Evolutionary conservation across 2,113 vertebrate genomes (phyloP).

Genomic region (Saguinus imperator): DNA sequence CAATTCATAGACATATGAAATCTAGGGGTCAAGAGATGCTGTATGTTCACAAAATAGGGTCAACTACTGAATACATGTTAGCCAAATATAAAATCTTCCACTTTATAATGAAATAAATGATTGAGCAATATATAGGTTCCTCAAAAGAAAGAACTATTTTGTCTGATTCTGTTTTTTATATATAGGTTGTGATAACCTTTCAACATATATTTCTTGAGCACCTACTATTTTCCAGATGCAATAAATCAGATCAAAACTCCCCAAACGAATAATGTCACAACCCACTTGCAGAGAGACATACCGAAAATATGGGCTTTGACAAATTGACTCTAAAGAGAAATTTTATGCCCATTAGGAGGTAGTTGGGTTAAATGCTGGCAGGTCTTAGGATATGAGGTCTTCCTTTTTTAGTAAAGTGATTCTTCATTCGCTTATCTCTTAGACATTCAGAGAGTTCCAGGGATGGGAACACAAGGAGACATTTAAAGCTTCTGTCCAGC

Average conservation of each 20-base stretch:
- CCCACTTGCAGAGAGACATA: neutral
- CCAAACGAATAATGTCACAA: neutral
- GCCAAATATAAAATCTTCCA: slow-evolving; percentile 3
- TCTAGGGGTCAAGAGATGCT: neutral
- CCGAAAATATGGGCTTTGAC: neutral
- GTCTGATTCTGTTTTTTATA: neutral
- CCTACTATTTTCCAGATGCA: neutral
- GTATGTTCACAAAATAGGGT: neutral
- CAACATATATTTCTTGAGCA: neutral
- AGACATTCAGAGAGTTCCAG: neutral
- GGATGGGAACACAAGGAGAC: neutral
- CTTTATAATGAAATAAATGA: neutral
- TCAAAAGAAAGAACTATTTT: neutral
- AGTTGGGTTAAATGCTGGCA: neutral
- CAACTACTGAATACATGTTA: neutral
- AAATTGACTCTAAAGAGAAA: neutral
- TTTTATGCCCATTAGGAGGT: neutral
- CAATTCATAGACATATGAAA: neutral
- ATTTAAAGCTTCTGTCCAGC: neutral
- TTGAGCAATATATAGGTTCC: neutral
- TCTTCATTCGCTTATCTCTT: neutral
- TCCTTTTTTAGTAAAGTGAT: neutral
- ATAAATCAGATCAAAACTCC: slow-evolving; percentile 9
- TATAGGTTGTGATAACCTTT: neutral
- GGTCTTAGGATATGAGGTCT: neutral